phyloP scores from a whole-genome alignment of 2,797 vertebrate genomes.

The Acrossocheilus fasciatus region DNA sequence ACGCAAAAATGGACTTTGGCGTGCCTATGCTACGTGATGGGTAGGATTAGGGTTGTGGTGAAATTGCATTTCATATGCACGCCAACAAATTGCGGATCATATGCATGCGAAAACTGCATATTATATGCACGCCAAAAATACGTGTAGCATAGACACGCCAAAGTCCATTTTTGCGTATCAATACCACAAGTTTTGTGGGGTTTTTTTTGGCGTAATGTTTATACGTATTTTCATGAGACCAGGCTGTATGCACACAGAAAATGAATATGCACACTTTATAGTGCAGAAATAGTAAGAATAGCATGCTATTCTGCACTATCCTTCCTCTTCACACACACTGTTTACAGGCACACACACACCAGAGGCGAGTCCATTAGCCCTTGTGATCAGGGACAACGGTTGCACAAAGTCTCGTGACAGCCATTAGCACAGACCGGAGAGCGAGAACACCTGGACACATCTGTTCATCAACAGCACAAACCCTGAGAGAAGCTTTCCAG shows the following conservation, averaged over 20 bases:
- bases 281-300: not conserved
- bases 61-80: too few relatives aligned
- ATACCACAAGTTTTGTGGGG: too few relatives aligned
- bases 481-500: slow-evolving; percentile 38
- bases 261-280: not conserved
- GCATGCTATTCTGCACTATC: not conserved
- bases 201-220: too few relatives aligned
- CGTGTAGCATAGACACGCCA: too few relatives aligned
- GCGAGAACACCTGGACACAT: slow-evolving; percentile 51
- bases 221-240: too few relatives aligned
- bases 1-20: too few relatives aligned
- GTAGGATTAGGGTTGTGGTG: too few relatives aligned
- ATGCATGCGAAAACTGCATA: too few relatives aligned
- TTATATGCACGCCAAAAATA: too few relatives aligned
- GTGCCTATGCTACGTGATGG: too few relatives aligned
- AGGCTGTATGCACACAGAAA: not conserved
- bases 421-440: slow-evolving; percentile 26
- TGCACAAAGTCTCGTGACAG: slow-evolving; percentile 26
- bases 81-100: too few relatives aligned
- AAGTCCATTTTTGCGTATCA: too few relatives aligned
- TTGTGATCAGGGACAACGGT: slow-evolving; percentile 6
- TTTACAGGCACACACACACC: not conserved
- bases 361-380: slow-evolving; percentile 15
- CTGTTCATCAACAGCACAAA: slow-evolving; percentile 46
- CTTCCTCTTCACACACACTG: not conserved